Evolutionary conservation across 2,888 invertebrate genomes (phyloP).

Genomic region (Lapara coniferarum): DNA sequence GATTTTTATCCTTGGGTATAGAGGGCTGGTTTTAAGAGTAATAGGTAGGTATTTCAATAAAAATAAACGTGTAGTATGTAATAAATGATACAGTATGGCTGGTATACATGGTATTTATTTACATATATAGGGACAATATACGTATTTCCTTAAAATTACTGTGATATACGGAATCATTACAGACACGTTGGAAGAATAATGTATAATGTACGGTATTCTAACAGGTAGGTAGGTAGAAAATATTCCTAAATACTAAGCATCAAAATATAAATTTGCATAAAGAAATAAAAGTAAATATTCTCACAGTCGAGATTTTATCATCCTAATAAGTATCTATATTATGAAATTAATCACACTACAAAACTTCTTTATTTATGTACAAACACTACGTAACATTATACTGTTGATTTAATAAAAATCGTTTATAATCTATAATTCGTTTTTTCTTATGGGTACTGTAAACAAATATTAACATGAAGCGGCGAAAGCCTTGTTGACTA

Average conservation of each 20-base stretch:
- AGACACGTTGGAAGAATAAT: constrained; percentile 20
- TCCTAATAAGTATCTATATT: neutral
- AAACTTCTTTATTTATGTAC: neutral
- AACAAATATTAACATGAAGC: no score
- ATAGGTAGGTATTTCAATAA: no score
- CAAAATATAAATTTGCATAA: constrained; percentile 2
- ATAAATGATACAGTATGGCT: constrained; percentile 56
- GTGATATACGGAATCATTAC: constrained; percentile 47
- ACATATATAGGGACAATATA: constrained; percentile 55
- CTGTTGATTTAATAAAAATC: no score
- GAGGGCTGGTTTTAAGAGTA: neutral
- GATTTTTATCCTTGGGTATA: constrained; percentile 45
- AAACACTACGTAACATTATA: neutral
- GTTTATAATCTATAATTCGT: no score
- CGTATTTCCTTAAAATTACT: constrained; percentile 42
- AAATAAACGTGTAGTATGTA: neutral
- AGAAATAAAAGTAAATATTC: constrained; percentile 10
- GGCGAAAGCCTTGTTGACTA: no score
- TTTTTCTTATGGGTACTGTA: no score
- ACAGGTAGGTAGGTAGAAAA: constrained; percentile 4
- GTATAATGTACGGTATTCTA: constrained; percentile 15
- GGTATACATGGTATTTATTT: constrained; percentile 74
- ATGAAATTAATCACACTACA: neutral
- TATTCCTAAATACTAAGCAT: neutral
- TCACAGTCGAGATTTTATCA: neutral